Conservation (phyloP, 1,140 invertebrate genomes). For the Chionoecetes opilio region DNA sequence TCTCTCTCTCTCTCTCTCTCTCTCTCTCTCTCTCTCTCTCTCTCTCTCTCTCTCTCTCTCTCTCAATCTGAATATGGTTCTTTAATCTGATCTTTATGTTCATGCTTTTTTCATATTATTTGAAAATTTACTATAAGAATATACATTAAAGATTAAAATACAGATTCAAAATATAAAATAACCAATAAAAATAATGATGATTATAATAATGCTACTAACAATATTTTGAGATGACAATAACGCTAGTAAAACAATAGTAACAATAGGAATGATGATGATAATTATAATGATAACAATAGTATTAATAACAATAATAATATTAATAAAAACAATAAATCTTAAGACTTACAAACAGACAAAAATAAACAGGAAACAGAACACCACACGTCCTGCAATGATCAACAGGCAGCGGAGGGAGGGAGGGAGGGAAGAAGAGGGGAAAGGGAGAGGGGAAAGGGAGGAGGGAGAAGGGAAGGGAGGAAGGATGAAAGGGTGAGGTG, state of each 20-base stretch:
- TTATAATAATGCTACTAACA: too few relatives aligned
- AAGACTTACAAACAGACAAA: not conserved
- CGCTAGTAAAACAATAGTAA: not conserved
- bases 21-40: slow-evolving; percentile 57
- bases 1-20: slow-evolving; percentile 40
- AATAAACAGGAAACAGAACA: not conserved
- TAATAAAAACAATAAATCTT: not conserved
- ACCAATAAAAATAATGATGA: too few relatives aligned
- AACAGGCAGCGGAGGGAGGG: not conserved
- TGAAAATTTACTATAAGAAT: too few relatives aligned
- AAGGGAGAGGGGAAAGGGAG: not conserved
- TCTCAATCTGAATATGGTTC: too few relatives aligned
- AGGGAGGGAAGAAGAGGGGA: not conserved
- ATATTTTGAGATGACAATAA: not conserved
- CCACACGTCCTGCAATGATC: not conserved
- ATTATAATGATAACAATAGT: not conserved
- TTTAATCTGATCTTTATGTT: too few relatives aligned
- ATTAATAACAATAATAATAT: not conserved
- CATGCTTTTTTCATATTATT: too few relatives aligned
- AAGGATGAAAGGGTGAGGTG: not conserved
- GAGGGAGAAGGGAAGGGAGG: slow-evolving; percentile 12
- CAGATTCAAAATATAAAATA: too few relatives aligned
- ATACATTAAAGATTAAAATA: too few relatives aligned
- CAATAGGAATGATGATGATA: not conserved
- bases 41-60: not conserved